A percentile compares a stretch with the other conserved stretches of the same genome.
Evolutionary conservation across 2,113 vertebrate genomes (phyloP).

Genomic region (Gobio gobio): DNA sequence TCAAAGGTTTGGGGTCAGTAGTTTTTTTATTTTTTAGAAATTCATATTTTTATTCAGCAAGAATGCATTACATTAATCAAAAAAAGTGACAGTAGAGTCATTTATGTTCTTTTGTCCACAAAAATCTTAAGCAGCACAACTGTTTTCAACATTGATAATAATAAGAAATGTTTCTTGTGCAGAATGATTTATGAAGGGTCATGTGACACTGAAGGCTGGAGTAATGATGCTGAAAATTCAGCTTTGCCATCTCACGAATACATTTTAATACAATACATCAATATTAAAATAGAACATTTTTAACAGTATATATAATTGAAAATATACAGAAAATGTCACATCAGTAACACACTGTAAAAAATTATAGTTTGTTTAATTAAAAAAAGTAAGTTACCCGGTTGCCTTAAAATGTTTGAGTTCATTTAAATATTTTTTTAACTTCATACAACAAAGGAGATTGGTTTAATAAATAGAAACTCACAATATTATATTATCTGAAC

Average conservation of each 20-base stretch:
- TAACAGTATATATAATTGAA: too few relatives aligned
- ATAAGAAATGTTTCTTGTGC: neutral
- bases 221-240: too few relatives aligned
- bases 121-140: neutral
- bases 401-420: too few relatives aligned
- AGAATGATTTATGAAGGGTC: neutral
- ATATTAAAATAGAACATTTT: neutral
- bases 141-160: neutral
- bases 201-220: neutral
- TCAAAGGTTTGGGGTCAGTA: neutral
- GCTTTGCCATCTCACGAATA: too few relatives aligned
- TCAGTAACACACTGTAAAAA: too few relatives aligned
- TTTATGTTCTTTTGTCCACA: neutral
- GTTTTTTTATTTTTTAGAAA: neutral
- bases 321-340: neutral
- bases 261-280: too few relatives aligned
- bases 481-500: too few relatives aligned
- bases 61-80: neutral
- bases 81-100: neutral
- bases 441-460: too few relatives aligned
- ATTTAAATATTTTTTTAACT: too few relatives aligned
- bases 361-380: too few relatives aligned
- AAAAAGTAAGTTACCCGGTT: too few relatives aligned
- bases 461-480: too few relatives aligned
- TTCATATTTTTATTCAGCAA: neutral